Conservation (phyloP, 2,797 vertebrate species). For the Lycodopsis pacificus region DNA sequence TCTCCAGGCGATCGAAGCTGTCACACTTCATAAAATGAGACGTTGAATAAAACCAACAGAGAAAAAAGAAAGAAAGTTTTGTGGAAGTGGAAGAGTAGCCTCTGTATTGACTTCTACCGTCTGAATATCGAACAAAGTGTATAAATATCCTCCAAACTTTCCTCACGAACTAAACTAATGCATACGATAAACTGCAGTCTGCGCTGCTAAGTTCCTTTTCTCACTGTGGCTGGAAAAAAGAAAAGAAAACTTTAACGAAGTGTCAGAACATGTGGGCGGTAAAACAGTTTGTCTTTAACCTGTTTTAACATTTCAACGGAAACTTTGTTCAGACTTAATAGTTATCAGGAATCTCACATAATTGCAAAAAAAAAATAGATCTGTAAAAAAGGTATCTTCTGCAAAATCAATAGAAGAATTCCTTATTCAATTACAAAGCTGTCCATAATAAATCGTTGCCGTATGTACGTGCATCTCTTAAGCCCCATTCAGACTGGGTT, state of each 20-base stretch:
- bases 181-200: slow-evolving; percentile 9
- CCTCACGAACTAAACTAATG: slow-evolving; percentile 9
- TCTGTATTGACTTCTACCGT: slow-evolving; percentile 46
- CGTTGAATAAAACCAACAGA: slow-evolving; percentile 38
- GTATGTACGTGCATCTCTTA: not conserved
- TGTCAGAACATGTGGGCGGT: slow-evolving; percentile 54
- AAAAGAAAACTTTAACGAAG: slow-evolving; percentile 18
- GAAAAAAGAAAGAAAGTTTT: slow-evolving; percentile 20
- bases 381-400: not conserved
- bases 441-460: not conserved
- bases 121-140: slow-evolving; percentile 29
- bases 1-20: slow-evolving; percentile 65
- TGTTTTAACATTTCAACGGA: slow-evolving; percentile 29
- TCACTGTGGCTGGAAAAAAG: not conserved
- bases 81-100: slow-evolving; percentile 34
- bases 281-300: slow-evolving; percentile 51
- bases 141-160: slow-evolving; percentile 55
- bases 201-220: slow-evolving; percentile 24
- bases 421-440: not conserved
- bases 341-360: slow-evolving; percentile 10
- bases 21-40: slow-evolving; percentile 62
- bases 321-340: slow-evolving; percentile 24
- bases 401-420: not conserved
- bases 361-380: slow-evolving; percentile 13
- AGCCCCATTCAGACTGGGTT: not conserved